These are phyloP conservation scores for Lindbergichthys nudifrons DNA, from an alignment of 2,797 vertebrate genomes.

Conservation along the genomic window DNA sequence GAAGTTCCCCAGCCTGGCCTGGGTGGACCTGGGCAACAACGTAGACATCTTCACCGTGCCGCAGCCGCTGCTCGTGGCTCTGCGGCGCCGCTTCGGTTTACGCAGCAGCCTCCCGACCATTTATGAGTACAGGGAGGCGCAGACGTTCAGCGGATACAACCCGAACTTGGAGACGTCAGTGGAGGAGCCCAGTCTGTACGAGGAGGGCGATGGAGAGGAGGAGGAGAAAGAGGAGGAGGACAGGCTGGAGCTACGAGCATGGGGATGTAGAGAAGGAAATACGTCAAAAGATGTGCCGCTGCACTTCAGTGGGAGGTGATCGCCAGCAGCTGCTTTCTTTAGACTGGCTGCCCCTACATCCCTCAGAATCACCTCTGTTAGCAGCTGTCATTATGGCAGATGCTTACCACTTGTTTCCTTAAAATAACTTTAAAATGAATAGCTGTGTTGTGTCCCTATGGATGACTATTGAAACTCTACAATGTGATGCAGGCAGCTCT, in stretches of 20 bases:
- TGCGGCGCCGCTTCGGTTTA: slow-evolving; percentile 89
- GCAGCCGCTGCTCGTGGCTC: slow-evolving; percentile 90
- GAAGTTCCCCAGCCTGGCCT: slow-evolving; percentile 89
- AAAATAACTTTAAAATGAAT: slow-evolving; percentile 62
- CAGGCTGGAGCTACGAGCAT: slow-evolving; percentile 72
- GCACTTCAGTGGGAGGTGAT: slow-evolving; percentile 87
- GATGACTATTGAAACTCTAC: slow-evolving; percentile 44
- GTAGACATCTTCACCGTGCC: slow-evolving; percentile 91
- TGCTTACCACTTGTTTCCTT: slow-evolving; percentile 51
- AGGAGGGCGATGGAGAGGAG: slow-evolving; percentile 75
- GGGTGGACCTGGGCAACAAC: slow-evolving; percentile 94
- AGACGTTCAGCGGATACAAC: slow-evolving; percentile 58
- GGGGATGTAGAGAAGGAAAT: slow-evolving; percentile 66
- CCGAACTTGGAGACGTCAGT: slow-evolving; percentile 80
- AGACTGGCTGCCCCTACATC: slow-evolving; percentile 45
- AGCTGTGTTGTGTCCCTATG: slow-evolving; percentile 48
- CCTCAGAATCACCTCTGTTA: slow-evolving; percentile 40
- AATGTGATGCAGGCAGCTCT: slow-evolving; percentile 26
- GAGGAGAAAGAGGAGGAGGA: slow-evolving; percentile 76
- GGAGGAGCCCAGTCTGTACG: slow-evolving; percentile 81
- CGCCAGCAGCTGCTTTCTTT: slow-evolving; percentile 52
- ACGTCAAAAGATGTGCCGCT: slow-evolving; percentile 71
- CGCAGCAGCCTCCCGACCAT: slow-evolving; percentile 92
- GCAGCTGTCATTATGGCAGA: slow-evolving; percentile 55
- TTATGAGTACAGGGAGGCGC: slow-evolving; percentile 83